Conservation (phyloP, 2,888 invertebrate species). For the Acanthosepion pharaonis region DNA sequence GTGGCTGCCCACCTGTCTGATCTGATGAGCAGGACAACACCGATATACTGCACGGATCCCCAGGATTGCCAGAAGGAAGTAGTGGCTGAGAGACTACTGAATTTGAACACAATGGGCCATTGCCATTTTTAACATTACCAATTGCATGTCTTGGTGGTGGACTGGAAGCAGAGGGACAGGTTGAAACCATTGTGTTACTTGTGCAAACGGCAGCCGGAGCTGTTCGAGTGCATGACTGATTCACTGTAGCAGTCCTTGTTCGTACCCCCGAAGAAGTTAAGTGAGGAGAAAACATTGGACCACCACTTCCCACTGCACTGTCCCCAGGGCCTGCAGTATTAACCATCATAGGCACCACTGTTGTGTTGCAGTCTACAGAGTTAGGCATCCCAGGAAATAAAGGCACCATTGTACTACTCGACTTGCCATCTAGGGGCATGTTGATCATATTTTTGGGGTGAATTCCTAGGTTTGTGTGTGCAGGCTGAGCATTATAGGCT, state of each 20-base stretch:
- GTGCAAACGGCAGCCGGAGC: slow-evolving; percentile 45
- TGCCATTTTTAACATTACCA: slow-evolving; percentile 42
- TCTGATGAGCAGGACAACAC: slow-evolving; percentile 50
- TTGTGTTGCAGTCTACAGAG: slow-evolving; percentile 49
- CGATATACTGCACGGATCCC: slow-evolving; percentile 47
- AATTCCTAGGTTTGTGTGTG: slow-evolving; percentile 58
- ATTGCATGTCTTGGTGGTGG: slow-evolving; percentile 44
- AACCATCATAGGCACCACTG: slow-evolving; percentile 44
- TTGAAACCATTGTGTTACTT: slow-evolving; percentile 49
- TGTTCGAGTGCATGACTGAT: slow-evolving; percentile 40
- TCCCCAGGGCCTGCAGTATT: slow-evolving; percentile 37
- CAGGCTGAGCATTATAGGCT: slow-evolving; percentile 56
- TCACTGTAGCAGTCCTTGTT: slow-evolving; percentile 49
- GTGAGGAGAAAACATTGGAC: slow-evolving; percentile 36
- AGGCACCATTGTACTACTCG: slow-evolving; percentile 45
- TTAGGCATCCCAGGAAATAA: slow-evolving; percentile 21
- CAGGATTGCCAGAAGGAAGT: slow-evolving; percentile 47
- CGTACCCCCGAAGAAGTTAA: background rate
- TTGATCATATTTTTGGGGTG: slow-evolving; percentile 60
- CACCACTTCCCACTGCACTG: background rate
- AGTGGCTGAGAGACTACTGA: slow-evolving; percentile 44
- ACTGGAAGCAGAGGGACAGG: slow-evolving; percentile 40
- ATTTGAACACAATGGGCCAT: background rate
- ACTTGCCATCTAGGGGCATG: slow-evolving; percentile 59
- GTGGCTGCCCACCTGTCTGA: slow-evolving; percentile 50